These are phyloP conservation scores for Macquaria ambigua DNA, from an alignment of 2,113 vertebrate species.

Conservation along the genomic window DNA sequence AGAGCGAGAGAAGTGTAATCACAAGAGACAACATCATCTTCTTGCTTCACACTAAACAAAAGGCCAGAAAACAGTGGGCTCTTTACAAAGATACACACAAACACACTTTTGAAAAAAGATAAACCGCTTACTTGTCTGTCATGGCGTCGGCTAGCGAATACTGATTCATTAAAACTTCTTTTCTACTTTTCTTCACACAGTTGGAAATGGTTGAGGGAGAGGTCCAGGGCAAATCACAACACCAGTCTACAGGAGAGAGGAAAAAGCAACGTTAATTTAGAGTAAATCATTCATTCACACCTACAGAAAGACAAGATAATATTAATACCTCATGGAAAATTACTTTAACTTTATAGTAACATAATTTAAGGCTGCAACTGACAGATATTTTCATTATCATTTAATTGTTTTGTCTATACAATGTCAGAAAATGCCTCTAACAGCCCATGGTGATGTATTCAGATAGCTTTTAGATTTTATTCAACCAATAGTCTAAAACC, in stretches of 20 bases:
- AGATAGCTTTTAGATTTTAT: background rate
- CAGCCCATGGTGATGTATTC: background rate
- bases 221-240: conserved; percentile 8
- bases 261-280: background rate
- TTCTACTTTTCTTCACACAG: conserved; percentile 56
- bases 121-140: conserved; percentile 86
- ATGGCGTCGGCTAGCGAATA: conserved; percentile 82
- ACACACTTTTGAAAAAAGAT: conserved; percentile 14
- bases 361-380: background rate
- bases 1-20: conserved; percentile 38
- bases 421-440: background rate
- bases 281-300: conserved; percentile 4
- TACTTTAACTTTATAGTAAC: background rate
- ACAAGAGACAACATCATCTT: conserved; percentile 50
- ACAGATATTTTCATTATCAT: background rate
- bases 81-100: conserved; percentile 33
- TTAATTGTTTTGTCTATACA: background rate
- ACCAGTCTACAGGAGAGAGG: conserved; percentile 58
- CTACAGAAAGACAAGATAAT: background rate
- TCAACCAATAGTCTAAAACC: background rate
- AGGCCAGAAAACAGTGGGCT: conserved; percentile 37
- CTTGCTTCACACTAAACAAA: conserved; percentile 59
- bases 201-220: conserved; percentile 49
- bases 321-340: too few species aligned
- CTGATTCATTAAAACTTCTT: conserved; percentile 83